Percentiles rank a stretch among this genome's conserved stretches.
Evolutionary conservation across 2,113 vertebrate genomes (phyloP).

Genomic region (Nibea albiflora): DNA sequence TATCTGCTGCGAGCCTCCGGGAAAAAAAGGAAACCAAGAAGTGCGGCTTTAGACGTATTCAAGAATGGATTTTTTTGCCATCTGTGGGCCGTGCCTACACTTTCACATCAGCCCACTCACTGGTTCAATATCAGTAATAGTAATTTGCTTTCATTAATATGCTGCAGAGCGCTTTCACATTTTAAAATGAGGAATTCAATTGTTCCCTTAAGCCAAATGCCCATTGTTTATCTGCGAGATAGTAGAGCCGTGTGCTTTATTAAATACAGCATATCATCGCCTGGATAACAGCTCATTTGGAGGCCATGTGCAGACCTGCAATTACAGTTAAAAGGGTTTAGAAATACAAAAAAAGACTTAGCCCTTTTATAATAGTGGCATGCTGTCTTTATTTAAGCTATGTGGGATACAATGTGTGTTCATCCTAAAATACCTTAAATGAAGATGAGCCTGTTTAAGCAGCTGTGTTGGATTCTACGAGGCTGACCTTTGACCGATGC

Average conservation of each 20-base stretch:
- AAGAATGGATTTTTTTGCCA: background rate
- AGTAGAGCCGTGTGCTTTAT: slow-evolving; percentile 37
- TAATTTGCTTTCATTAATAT: slow-evolving; percentile 31
- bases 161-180: background rate
- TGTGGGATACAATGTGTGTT: background rate
- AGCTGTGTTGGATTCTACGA: background rate
- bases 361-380: slow-evolving; percentile 3
- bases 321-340: slow-evolving; percentile 40
- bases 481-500: slow-evolving; percentile 32
- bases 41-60: slow-evolving; percentile 12
- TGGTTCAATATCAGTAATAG: slow-evolving; percentile 1
- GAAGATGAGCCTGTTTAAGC: slow-evolving; percentile 15
- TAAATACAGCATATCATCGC: slow-evolving; percentile 29
- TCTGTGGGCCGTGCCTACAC: background rate
- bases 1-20: slow-evolving; percentile 10
- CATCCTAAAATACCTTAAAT: slow-evolving; percentile 14
- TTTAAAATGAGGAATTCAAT: slow-evolving; percentile 14
- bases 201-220: slow-evolving; percentile 20
- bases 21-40: slow-evolving; percentile 17
- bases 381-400: slow-evolving; percentile 25
- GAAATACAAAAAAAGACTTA: slow-evolving; percentile 21
- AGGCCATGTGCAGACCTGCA: slow-evolving; percentile 40
- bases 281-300: slow-evolving; percentile 39
- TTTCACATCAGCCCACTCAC: background rate
- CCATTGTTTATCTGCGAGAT: slow-evolving; percentile 40